A percentile compares a stretch with the other conserved stretches of the same genome.
Conservation (phyloP, 2,113 vertebrate species). For the Heptranchias perlo region DNA sequence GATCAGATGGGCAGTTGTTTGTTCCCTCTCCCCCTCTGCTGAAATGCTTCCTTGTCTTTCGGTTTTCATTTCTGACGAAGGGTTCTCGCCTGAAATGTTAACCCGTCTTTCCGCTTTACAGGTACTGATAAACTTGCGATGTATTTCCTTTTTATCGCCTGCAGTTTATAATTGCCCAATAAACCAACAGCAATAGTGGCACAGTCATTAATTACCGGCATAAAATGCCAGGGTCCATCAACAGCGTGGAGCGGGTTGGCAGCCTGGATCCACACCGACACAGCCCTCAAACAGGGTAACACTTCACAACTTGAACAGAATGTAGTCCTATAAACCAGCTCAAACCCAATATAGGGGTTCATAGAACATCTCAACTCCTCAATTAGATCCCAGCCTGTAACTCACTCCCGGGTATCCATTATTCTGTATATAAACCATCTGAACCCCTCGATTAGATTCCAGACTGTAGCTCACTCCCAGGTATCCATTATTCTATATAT, state of each 20-base stretch:
- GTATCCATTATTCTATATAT: no score
- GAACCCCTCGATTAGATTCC: no score
- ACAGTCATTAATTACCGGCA: not conserved
- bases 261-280: no score
- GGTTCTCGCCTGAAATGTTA: not conserved
- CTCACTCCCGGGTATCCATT: no score
- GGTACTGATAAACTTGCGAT: not conserved
- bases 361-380: not conserved
- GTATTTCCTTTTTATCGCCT: no score
- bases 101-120: not conserved
- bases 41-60: not conserved
- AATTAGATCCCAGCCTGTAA: no score
- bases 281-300: not conserved
- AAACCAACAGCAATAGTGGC: no score
- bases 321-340: not conserved
- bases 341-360: not conserved
- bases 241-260: not conserved
- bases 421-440: no score
- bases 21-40: not conserved
- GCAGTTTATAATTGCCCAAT: no score
- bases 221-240: not conserved
- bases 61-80: not conserved
- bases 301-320: not conserved
- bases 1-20: not conserved
- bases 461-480: no score